phyloP scores from a whole-genome alignment of 2,797 vertebrate species.

The Gallinago solitaria region DNA sequence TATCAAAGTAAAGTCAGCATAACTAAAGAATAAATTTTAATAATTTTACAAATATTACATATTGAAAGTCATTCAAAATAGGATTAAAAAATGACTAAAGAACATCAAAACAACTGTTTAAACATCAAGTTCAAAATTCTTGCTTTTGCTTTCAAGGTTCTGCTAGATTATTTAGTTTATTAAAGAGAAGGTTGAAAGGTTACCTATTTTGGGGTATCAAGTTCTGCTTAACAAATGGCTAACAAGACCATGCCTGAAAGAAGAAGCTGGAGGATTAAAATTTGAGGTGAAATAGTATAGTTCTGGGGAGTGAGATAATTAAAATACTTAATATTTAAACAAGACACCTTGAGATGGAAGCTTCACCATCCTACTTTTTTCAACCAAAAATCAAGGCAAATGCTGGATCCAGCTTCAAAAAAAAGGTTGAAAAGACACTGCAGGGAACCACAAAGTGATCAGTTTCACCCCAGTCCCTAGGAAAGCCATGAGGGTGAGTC shows the following conservation, averaged over 20 bases:
- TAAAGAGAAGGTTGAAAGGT: background rate
- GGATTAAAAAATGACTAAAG: background rate
- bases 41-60: background rate
- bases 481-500: background rate
- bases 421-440: background rate
- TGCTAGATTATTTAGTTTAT: background rate
- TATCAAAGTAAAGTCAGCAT: background rate
- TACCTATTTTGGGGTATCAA: background rate
- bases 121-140: background rate
- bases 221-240: background rate
- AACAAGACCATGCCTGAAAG: background rate
- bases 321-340: background rate
- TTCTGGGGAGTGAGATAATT: background rate
- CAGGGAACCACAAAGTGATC: background rate
- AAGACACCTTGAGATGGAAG: background rate
- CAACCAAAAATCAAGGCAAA: background rate
- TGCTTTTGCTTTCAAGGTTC: background rate
- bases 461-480: background rate
- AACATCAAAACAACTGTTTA: background rate
- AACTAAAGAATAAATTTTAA: background rate
- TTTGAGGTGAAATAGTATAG: background rate
- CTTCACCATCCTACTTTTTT: background rate
- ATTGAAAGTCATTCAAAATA: background rate
- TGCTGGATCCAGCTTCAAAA: background rate
- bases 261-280: background rate